These are phyloP conservation scores for Hecatera dysodea DNA, from an alignment of 2,888 invertebrate genomes.

Conservation along the genomic window DNA sequence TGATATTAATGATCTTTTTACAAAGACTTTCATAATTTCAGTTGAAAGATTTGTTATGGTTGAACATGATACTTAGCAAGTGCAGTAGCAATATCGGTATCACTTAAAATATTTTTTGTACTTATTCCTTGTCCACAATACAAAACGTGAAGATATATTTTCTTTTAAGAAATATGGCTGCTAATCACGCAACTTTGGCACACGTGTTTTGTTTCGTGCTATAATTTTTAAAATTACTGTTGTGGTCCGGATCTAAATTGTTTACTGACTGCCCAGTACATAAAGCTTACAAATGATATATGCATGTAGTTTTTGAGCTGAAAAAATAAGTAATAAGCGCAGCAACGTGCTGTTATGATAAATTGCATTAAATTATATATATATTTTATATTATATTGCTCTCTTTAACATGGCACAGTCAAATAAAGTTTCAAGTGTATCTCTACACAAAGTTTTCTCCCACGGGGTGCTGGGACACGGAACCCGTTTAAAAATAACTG, in stretches of 20 bases:
- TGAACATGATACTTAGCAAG: constrained; percentile 38
- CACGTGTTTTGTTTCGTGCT: constrained; percentile 58
- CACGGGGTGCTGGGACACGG: constrained; percentile 25
- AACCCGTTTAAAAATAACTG: constrained; percentile 48
- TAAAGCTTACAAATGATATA: constrained; percentile 22
- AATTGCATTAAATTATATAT: neutral
- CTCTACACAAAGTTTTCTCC: constrained; percentile 24
- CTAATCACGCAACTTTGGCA: constrained; percentile 59
- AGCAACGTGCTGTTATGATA: neutral
- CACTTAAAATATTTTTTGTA: constrained; percentile 45
- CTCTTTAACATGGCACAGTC: neutral
- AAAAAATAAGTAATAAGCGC: neutral
- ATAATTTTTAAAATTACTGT: constrained; percentile 51
- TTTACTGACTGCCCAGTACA: constrained; percentile 15
- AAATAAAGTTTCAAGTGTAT: neutral
- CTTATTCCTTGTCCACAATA: constrained; percentile 46
- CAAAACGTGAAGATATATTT: constrained; percentile 57
- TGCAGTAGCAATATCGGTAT: constrained; percentile 51
- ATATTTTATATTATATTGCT: neutral
- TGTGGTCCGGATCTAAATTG: constrained; percentile 24
- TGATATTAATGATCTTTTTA: neutral
- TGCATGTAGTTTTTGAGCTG: constrained; percentile 2
- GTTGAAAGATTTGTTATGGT: constrained; percentile 33
- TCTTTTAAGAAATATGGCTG: constrained; percentile 51
- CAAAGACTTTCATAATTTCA: constrained; percentile 7